A percentile compares a stretch with the other conserved stretches of the same genome.
Evolutionary conservation across 2,888 invertebrate species (phyloP).

Genomic region (Sclerodermus sp.): DNA sequence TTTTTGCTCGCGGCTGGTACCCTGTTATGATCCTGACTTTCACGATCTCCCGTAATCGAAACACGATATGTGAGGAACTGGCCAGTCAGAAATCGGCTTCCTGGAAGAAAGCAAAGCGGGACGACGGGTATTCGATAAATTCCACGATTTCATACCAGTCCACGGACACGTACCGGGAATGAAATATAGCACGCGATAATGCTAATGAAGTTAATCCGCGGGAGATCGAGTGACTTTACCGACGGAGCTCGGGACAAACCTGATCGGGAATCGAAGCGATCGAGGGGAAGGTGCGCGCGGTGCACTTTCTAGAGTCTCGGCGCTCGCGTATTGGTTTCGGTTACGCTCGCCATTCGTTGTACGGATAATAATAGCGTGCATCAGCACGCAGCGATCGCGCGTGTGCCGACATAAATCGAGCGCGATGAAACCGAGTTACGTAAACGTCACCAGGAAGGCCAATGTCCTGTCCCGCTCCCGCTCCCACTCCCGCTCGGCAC

Average conservation of each 20-base stretch:
- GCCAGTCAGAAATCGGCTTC: slow-evolving; percentile 3
- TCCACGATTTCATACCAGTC: no score
- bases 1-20: no score
- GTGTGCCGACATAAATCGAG: neutral
- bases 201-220: no score
- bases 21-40: neutral
- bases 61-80: slow-evolving; percentile 7
- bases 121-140: no score
- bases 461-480: slow-evolving; percentile 39
- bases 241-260: no score
- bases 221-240: no score
- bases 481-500: neutral
- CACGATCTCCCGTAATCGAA: slow-evolving; percentile 4
- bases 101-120: slow-evolving; percentile 12
- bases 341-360: neutral
- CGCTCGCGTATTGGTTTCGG: neutral
- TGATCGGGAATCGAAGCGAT: no score
- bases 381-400: neutral
- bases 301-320: neutral
- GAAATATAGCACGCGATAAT: no score
- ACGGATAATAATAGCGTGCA: neutral
- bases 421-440: slow-evolving; percentile 34
- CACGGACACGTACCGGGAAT: no score
- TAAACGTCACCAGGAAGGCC: slow-evolving; percentile 45
- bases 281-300: no score